A percentile compares a stretch with the other conserved stretches of the same genome.
Evolutionary conservation across 2,797 vertebrate genomes (phyloP).

Genomic region (Propithecus perrieri): DNA sequence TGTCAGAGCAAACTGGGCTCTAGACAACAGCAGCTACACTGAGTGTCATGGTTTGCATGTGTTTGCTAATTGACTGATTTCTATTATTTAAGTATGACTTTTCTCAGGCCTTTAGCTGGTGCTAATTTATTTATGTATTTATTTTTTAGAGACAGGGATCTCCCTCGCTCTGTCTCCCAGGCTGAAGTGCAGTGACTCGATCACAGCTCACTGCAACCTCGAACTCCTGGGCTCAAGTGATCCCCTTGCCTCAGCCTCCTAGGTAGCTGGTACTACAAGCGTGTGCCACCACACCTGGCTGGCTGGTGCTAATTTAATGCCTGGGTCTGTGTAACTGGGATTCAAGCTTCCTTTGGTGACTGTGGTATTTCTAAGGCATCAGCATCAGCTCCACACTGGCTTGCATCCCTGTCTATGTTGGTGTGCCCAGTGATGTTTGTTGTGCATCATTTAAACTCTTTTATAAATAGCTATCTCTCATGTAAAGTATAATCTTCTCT

Average conservation of each 20-base stretch:
- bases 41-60: neutral
- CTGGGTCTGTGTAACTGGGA: neutral
- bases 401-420: neutral
- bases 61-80: neutral
- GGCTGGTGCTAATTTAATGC: neutral
- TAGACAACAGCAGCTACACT: neutral
- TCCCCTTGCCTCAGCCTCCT: neutral
- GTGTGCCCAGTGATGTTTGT: neutral
- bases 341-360: neutral
- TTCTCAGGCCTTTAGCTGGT: neutral
- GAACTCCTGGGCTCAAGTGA: neutral
- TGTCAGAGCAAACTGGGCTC: neutral
- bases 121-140: neutral
- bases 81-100: neutral
- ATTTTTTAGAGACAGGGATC: neutral
- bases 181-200: neutral
- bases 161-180: neutral
- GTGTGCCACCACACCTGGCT: neutral
- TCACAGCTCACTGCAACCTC: neutral
- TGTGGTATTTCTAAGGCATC: neutral
- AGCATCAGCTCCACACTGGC: neutral
- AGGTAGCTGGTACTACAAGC: neutral
- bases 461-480: slow-evolving; percentile 48
- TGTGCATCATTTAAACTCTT: slow-evolving; percentile 32
- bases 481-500: slow-evolving; percentile 36